These are phyloP conservation scores for Eupithecia vulgata DNA, from an alignment of 2,888 invertebrate genomes.

Conservation along the genomic window DNA sequence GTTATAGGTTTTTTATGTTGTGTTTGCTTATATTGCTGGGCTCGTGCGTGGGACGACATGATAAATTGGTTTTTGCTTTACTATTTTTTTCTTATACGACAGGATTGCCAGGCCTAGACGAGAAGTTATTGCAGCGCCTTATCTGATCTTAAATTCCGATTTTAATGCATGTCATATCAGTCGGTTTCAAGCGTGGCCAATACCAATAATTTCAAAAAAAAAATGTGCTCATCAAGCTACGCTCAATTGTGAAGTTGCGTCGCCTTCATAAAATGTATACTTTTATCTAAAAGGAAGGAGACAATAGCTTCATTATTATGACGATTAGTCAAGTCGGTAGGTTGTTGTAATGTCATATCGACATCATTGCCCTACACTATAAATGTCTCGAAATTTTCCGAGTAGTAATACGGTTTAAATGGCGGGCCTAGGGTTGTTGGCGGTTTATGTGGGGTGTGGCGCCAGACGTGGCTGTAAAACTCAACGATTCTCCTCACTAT, in stretches of 20 bases:
- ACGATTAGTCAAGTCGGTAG: slow-evolving; percentile 49
- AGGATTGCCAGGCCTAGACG: slow-evolving; percentile 69
- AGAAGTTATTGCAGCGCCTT: slow-evolving; percentile 68
- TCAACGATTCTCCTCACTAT: slow-evolving; percentile 78
- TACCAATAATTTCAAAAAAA: slow-evolving; percentile 52
- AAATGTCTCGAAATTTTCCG: slow-evolving; percentile 42
- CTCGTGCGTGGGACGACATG: slow-evolving; percentile 79
- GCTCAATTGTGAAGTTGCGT: slow-evolving; percentile 53
- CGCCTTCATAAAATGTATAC: slow-evolving; percentile 62
- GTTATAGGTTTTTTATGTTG: slow-evolving; percentile 69
- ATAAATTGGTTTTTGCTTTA: slow-evolving; percentile 79
- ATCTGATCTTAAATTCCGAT: slow-evolving; percentile 52
- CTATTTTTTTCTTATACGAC: slow-evolving; percentile 70
- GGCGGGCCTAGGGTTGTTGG: slow-evolving; percentile 64
- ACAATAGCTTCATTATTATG: slow-evolving; percentile 62
- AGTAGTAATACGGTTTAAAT: slow-evolving; percentile 43
- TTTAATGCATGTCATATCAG: slow-evolving; percentile 61
- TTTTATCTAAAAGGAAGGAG: slow-evolving; percentile 67
- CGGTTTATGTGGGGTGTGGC: slow-evolving; percentile 63
- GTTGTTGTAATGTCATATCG: slow-evolving; percentile 45
- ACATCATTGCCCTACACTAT: slow-evolving; percentile 38
- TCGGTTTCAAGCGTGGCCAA: slow-evolving; percentile 38
- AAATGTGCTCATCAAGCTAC: slow-evolving; percentile 46
- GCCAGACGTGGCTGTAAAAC: slow-evolving; percentile 75
- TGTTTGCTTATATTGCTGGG: slow-evolving; percentile 74